Percentiles rank a stretch among this genome's conserved stretches.
phyloP scores from a whole-genome alignment of 2,888 invertebrate genomes.

The Cylloceria caligata region DNA sequence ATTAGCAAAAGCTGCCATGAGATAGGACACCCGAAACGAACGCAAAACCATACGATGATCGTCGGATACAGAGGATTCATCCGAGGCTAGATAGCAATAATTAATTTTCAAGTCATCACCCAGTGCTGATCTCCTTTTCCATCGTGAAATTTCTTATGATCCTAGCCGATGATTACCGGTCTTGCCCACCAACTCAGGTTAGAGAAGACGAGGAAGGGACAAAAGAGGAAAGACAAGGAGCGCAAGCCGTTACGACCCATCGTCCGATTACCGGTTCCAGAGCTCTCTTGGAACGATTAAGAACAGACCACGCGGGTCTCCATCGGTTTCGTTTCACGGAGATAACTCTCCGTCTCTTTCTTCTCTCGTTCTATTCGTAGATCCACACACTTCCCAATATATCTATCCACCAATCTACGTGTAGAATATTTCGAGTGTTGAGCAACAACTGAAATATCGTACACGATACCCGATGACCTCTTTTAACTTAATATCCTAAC shows the following conservation, averaged over 20 bases:
- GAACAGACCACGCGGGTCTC: slow-evolving; percentile 34
- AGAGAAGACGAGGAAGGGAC: slow-evolving; percentile 29
- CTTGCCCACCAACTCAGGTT: slow-evolving; percentile 37
- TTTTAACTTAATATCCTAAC: slow-evolving; percentile 22
- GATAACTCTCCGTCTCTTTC: slow-evolving; percentile 3
- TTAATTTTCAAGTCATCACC: slow-evolving; percentile 59
- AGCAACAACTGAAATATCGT: slow-evolving; percentile 39
- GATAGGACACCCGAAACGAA: not conserved
- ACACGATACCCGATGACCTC: slow-evolving; percentile 21
- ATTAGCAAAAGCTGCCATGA: not conserved
- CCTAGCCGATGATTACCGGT: slow-evolving; percentile 59
- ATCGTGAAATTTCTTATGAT: slow-evolving; percentile 61
- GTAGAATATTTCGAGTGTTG: slow-evolving; percentile 15
- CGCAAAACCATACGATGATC: slow-evolving; percentile 1
- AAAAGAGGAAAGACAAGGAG: slow-evolving; percentile 15
- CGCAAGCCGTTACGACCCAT: slow-evolving; percentile 48
- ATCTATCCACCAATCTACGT: not conserved
- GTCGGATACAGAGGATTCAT: slow-evolving; percentile 40
- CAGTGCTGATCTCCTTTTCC: slow-evolving; percentile 57
- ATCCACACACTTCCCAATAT: not conserved
- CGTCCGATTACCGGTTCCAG: slow-evolving; percentile 53
- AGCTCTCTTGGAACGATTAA: slow-evolving; percentile 38
- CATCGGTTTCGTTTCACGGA: slow-evolving; percentile 5
- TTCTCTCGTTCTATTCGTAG: slow-evolving; percentile 1
- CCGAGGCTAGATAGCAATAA: slow-evolving; percentile 49